phyloP scores from a whole-genome alignment of 2,888 invertebrate genomes.

The Salpingus planirostris region DNA sequence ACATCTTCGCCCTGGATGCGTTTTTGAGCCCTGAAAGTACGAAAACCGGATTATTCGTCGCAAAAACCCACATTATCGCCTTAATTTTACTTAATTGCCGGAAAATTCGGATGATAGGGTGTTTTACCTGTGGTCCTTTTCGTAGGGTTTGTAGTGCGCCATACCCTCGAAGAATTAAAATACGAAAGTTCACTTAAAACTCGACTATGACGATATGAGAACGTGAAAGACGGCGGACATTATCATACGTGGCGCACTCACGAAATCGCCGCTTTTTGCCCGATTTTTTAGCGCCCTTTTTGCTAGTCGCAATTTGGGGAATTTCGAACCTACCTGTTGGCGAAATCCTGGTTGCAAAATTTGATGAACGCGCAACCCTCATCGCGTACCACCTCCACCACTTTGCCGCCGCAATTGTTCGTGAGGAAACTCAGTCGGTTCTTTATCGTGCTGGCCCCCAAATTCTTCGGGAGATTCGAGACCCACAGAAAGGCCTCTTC shows the following conservation, averaged over 20 bases:
- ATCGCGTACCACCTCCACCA: slow-evolving; percentile 48
- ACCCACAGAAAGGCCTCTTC: slow-evolving; percentile 54
- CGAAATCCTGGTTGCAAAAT: slow-evolving; percentile 62
- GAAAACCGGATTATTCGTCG: too few species aligned
- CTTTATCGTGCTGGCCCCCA: slow-evolving; percentile 49
- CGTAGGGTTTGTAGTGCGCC: slow-evolving; percentile 32
- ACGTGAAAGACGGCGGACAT: too few species aligned
- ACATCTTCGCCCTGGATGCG: slow-evolving; percentile 80
- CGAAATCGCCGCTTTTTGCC: too few species aligned
- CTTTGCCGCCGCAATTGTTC: slow-evolving; percentile 74
- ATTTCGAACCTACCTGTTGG: slow-evolving; percentile 50
- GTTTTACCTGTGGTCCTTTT: slow-evolving; percentile 30
- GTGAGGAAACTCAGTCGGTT: slow-evolving; percentile 60
- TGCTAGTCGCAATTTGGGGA: slow-evolving; percentile 6
- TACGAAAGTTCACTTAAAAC: too few species aligned
- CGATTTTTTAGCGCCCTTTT: slow-evolving; percentile 2
- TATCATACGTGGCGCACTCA: too few species aligned
- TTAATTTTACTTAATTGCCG: too few species aligned
- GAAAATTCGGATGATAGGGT: too few species aligned
- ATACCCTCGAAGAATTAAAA: too few species aligned
- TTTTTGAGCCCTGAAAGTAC: slow-evolving; percentile 58
- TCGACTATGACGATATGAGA: too few species aligned
- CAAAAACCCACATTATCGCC: background rate
- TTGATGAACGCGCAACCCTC: slow-evolving; percentile 57
- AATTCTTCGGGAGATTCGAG: slow-evolving; percentile 56